Base-by-base conservation (phyloP, 2,888 invertebrate species). In the Brachyopa scutellaris region DNA sequence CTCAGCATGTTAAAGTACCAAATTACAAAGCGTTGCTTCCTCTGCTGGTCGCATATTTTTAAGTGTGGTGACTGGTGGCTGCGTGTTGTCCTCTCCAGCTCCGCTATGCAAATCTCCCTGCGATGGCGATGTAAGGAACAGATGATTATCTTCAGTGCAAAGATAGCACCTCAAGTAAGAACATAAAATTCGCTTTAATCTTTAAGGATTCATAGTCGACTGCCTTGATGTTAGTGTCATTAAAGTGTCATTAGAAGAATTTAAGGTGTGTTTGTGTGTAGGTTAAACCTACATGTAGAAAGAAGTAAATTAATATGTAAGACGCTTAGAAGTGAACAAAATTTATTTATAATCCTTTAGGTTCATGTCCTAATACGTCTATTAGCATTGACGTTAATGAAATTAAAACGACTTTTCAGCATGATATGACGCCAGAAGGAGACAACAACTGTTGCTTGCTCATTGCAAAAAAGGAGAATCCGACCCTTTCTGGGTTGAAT, bases 1-100 rank as follows among this genome's bases (percentile, higher is more conserved):
- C 59, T 76, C 80, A 69, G 80, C 80, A 82, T 82, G 80, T 82
- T 82, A 82, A 80, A 64, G 76, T 82, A 59, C 69, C 64, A 76
- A 76, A 76, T 70, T 76, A 69, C 69, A 74, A 74, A 74, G 62
- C 38, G 64, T 26, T 66, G 74, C 45, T 31, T 17, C 69, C 45
- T 40, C 36, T 15, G 17, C 5, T 51, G 62, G 67, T 79, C 61
- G 67, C 62, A 79, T 74, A 79, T 62, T 79, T 73, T 74, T 67
- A 79, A 79, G 66, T 79, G 55, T 66, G 57, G 45, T 69, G 53
- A 53, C 29, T 77, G 62, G 38, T 59, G 72, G 51, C 62, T 57
- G 51, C 26, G 33, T 21, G 64, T 29, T 55, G 62, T 49, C 26
- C 51, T 57, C 49, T 36, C 6, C 31, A 23, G 49, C 51, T 38